Evolutionary conservation across 2,113 vertebrate genomes (phyloP).

Genomic region (Pao palembangensis): DNA sequence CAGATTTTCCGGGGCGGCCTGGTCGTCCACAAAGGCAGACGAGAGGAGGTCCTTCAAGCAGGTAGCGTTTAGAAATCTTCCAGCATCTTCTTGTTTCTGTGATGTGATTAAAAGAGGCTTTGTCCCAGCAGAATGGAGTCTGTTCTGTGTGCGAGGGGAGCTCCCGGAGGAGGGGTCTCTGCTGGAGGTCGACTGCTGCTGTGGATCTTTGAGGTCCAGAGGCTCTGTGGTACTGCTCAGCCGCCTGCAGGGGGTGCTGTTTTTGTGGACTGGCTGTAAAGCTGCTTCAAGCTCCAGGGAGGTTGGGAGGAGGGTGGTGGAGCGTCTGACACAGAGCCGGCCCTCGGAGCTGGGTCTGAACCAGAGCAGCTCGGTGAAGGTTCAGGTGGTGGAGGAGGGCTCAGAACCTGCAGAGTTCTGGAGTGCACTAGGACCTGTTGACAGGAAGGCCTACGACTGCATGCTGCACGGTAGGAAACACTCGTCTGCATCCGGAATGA

Average conservation of each 20-base stretch:
- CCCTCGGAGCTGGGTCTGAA: conserved; percentile 60
- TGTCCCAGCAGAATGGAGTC: conserved; percentile 52
- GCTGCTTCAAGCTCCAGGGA: conserved; percentile 60
- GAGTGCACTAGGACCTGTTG: conserved; percentile 69
- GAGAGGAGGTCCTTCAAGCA: conserved; percentile 46
- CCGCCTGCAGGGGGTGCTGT: conserved; percentile 67
- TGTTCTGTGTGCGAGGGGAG: conserved; percentile 75
- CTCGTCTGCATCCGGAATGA: background rate
- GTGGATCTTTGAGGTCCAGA: conserved; percentile 73
- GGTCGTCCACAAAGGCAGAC: conserved; percentile 66
- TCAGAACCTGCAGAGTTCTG: conserved; percentile 76
- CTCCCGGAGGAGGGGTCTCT: conserved; percentile 70
- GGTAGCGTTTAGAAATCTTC: conserved; percentile 36
- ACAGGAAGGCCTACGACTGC: conserved; percentile 79
- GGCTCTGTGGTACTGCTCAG: conserved; percentile 69
- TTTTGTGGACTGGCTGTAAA: conserved; percentile 78
- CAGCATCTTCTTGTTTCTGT: background rate
- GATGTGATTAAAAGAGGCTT: background rate
- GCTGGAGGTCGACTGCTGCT: conserved; percentile 70
- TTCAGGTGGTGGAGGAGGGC: conserved; percentile 73
- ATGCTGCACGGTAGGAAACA: conserved; percentile 75
- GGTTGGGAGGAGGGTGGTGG: conserved; percentile 64
- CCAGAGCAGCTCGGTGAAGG: conserved; percentile 38
- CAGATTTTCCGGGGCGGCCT: conserved; percentile 78
- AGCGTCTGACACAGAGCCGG: conserved; percentile 44